phyloP scores from a whole-genome alignment of 2,797 vertebrate genomes.

The Garrulus glandarius region DNA sequence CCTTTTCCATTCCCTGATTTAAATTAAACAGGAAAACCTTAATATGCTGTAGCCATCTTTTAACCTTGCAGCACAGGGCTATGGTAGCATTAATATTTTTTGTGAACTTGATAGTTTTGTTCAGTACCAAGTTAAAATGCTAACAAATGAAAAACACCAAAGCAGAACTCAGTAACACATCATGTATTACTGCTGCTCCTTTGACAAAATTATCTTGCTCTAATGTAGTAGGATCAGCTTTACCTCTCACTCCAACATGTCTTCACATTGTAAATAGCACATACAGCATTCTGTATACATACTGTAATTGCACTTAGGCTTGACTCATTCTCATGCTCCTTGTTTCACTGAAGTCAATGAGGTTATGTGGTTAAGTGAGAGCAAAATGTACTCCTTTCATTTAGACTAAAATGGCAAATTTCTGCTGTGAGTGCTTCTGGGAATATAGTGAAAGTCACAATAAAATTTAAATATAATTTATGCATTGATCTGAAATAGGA shows the following conservation, averaged over 20 bases:
- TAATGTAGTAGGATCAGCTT: background rate
- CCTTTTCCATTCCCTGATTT: background rate
- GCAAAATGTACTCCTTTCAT: background rate
- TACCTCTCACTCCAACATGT: background rate
- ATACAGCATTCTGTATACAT: background rate
- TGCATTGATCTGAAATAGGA: constrained; percentile 18
- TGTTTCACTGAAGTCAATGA: constrained; percentile 6
- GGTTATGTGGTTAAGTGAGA: background rate
- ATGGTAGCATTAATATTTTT: background rate
- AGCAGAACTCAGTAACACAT: background rate
- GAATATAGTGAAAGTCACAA: background rate
- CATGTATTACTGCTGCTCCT: background rate
- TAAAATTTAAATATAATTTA: constrained; percentile 27
- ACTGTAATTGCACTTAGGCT: background rate
- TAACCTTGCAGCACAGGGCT: background rate
- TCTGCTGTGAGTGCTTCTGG: background rate
- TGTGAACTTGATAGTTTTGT: background rate
- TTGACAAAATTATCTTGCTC: background rate
- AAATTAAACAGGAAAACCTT: background rate
- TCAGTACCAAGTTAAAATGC: background rate
- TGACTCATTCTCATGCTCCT: background rate
- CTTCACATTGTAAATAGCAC: background rate
- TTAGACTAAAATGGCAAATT: constrained; percentile 38
- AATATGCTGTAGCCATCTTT: background rate
- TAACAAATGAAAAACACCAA: background rate